Conservation (phyloP, 1,140 invertebrate genomes). For the Bombus balteatus region DNA sequence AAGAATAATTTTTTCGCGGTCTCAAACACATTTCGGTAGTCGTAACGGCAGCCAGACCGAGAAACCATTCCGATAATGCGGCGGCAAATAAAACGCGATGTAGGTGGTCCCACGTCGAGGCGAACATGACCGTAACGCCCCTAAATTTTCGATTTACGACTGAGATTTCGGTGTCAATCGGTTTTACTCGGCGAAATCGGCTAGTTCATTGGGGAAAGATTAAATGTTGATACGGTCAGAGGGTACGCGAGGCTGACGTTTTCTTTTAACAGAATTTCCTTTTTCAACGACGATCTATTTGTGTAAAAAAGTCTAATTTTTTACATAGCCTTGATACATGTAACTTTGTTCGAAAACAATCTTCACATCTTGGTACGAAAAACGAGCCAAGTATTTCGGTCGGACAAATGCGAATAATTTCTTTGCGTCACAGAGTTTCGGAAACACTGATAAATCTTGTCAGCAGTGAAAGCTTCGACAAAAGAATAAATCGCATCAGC, state of each 20-base stretch:
- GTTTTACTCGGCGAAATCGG: not conserved
- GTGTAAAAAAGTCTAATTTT: not conserved
- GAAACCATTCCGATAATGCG: conserved; percentile 2
- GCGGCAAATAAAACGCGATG: not conserved
- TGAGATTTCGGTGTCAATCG: not conserved
- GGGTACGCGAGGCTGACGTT: not conserved
- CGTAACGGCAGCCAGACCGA: not conserved
- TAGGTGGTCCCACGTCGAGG: not conserved
- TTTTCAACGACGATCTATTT: not conserved
- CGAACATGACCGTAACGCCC: not conserved
- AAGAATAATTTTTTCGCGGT: not conserved
- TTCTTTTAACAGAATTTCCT: too few relatives aligned
- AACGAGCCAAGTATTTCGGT: not conserved
- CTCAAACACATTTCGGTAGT: not conserved
- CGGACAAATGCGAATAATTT: conserved; percentile 9
- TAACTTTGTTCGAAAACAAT: not conserved
- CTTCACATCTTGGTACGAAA: not conserved
- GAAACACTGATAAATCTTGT: conserved; percentile 16
- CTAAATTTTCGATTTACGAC: conserved; percentile 18
- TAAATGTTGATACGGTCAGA: not conserved
- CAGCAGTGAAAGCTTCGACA: conserved; percentile 11
- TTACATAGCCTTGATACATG: too few relatives aligned
- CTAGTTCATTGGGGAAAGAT: not conserved
- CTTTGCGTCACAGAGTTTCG: not conserved
- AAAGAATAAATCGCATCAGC: conserved; percentile 45